A percentile compares a stretch with the other conserved stretches of the same genome.
Conservation (phyloP, 2,113 vertebrate genomes). For the Silurus glanis region DNA sequence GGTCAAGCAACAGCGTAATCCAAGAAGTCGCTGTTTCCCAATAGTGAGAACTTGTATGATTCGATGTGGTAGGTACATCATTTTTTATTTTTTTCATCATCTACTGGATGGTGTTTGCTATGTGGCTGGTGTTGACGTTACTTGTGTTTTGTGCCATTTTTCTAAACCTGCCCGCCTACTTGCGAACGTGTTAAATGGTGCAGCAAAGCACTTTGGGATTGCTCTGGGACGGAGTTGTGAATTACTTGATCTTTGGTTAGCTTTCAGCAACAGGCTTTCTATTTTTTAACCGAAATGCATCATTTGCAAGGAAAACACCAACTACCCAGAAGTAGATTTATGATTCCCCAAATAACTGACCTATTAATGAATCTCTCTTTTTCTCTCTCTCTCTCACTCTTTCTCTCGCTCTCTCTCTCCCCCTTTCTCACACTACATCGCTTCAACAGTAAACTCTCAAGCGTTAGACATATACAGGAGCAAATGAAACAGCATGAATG, state of each 20-base stretch:
- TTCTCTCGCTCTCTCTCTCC: not conserved
- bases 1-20: constrained; percentile 27
- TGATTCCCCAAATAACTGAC: constrained; percentile 38
- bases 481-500: constrained; percentile 34
- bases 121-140: constrained; percentile 15
- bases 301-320: constrained; percentile 47
- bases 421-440: not conserved
- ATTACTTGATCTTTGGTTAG: constrained; percentile 21
- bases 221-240: constrained; percentile 25
- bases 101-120: constrained; percentile 26
- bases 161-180: constrained; percentile 8
- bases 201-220: constrained; percentile 28
- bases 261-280: constrained; percentile 30
- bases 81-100: constrained; percentile 26
- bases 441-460: constrained; percentile 31
- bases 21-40: constrained; percentile 8
- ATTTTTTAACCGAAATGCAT: constrained; percentile 36
- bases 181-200: constrained; percentile 32
- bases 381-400: constrained; percentile 62
- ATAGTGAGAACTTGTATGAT: constrained; percentile 18
- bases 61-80: constrained; percentile 21
- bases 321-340: constrained; percentile 43
- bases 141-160: constrained; percentile 40
- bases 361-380: constrained; percentile 39
- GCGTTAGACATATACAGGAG: constrained; percentile 21